Evolutionary conservation across 2,888 invertebrate genomes (phyloP), one percentile per base, ranked within the genome.

Genomic region (Zaprionus bogoriensis): DNA sequence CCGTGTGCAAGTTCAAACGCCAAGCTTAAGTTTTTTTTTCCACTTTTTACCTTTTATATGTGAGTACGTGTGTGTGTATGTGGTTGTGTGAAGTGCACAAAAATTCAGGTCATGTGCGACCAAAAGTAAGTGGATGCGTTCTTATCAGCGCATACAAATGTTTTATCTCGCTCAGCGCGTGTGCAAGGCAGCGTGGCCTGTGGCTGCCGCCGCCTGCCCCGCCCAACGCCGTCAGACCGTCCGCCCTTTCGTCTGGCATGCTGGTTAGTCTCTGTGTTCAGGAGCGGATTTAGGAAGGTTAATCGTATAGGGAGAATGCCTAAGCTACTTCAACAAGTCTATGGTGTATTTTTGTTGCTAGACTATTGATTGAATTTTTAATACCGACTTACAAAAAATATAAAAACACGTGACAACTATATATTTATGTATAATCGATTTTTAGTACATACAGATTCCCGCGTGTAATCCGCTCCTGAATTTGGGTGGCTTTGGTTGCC

Each of bases 121-220:
- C 74, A 79, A 82, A 85, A 82, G 82, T 82, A 82, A 82, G 85
- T 85, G 82, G 82, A 82, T 82, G 85, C 82, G 82, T 77, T 82
- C 80, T 79, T 84, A 82, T 82, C 81, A 82, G 79, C 81, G 75
- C 85, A 82, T 77, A 84, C 81, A 81, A 84, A 82, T 82, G 81
- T 82, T 81, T 81, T 84, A 82, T 82, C 81, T 82, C 69, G 63
- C 57, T 66, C 70, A 69, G 64, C 75, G 81, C 79, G 83, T 83
- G 74, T 79, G 79, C 77, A 82, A 64, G 60, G 62, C 52, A 54
- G 54, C 71, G 60, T 53, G 20, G 77, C 66, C 62, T 79, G 73
- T 62, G 54, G 67, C 57, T 57, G 32, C 14, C 46, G 2, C 42
- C 6, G 3, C n/a, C 30, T 3, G 19, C 25, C n/a, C 32, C 9